Evolutionary conservation across 2,797 vertebrate species (phyloP), one percentile per base, ranked within the genome.

Genomic region (Podargus strigoides): DNA sequence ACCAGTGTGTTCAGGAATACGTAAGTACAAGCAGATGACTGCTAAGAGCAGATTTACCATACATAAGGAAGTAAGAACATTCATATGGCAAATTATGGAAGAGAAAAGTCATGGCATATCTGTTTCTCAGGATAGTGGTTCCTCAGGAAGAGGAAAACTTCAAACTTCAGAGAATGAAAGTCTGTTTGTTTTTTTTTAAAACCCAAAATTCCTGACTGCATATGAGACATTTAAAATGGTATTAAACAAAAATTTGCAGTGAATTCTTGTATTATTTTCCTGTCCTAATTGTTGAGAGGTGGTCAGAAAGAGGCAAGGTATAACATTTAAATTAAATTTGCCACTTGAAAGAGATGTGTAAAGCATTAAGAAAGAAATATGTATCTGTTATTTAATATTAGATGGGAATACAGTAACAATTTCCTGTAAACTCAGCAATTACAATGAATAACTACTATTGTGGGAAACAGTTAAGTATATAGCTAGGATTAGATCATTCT

Each of bases 361-460:
- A 87, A 69, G 17, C 7, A 64, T 70, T 53, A 20, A 36, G 14
- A 82, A 79, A 91, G 42, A 89, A 68, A 64, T 36, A 80, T 6
- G 6, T 7, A 36, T 50, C n/a, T 47, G 21, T 75, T 84, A 60
- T 42, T 64, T 42, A 70, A 58, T 15, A 66, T 75, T 53, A 64
- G 42, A 58, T 55, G 70, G 46, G 39, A 88, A 80, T 36, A 88
- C 21, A 63, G 10, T 39, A 83, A 74, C 4, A 50, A 62, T 70
- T 92, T 95, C 70, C 81, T 72, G 87, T 91, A 91, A 92, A 85
- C 41, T 68, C 81, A 72, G n/a, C 36, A 83, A 91, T 72, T 73
- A 39, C 4, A 67, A 49, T 80, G 50, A 90, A 76, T 84, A 94
- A 76, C 14, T 34, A 14, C 20, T 69, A 13, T 53, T 69, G 58